A percentile compares a stretch with the other conserved stretches of the same genome.
phyloP scores from a whole-genome alignment of 2,888 invertebrate species.

The Vesta saturnalis region DNA sequence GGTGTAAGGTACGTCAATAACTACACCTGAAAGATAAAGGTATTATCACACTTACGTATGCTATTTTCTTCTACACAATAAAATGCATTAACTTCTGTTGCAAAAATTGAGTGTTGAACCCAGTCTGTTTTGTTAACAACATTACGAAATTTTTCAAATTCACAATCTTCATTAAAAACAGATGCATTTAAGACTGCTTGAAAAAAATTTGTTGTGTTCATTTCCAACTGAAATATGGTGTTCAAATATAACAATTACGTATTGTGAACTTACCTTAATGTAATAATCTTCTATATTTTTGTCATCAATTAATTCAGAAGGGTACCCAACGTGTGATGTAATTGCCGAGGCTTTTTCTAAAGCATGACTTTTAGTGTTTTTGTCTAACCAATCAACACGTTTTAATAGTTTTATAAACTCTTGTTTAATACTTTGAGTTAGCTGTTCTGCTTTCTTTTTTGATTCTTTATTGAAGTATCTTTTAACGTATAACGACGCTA shows the following conservation, averaged over 20 bases:
- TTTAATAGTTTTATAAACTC: slow-evolving; percentile 84
- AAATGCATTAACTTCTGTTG: slow-evolving; percentile 82
- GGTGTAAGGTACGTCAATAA: too few species aligned
- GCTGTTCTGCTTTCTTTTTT: slow-evolving; percentile 83
- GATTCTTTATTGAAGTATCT: slow-evolving; percentile 88
- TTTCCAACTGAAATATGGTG: not conserved
- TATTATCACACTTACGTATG: slow-evolving; percentile 71
- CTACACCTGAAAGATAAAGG: too few species aligned
- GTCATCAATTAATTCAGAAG: slow-evolving; percentile 81
- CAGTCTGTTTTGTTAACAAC: slow-evolving; percentile 81
- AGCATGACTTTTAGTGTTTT: slow-evolving; percentile 75
- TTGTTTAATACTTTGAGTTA: slow-evolving; percentile 84
- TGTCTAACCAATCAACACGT: slow-evolving; percentile 76
- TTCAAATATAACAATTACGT: not conserved
- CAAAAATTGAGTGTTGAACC: slow-evolving; percentile 76
- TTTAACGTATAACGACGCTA: slow-evolving; percentile 79
- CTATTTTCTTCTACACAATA: slow-evolving; percentile 82
- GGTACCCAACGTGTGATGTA: slow-evolving; percentile 86
- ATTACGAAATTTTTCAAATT: slow-evolving; percentile 68
- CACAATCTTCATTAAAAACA: slow-evolving; percentile 63
- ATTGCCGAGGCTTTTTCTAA: slow-evolving; percentile 65
- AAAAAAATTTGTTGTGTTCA: not conserved
- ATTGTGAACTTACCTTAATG: slow-evolving; percentile 54
- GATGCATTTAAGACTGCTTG: not conserved
- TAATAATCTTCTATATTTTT: slow-evolving; percentile 79